These are phyloP conservation scores for Xanthorhoe designata DNA, from an alignment of 2,888 invertebrate genomes.

Conservation along the genomic window DNA sequence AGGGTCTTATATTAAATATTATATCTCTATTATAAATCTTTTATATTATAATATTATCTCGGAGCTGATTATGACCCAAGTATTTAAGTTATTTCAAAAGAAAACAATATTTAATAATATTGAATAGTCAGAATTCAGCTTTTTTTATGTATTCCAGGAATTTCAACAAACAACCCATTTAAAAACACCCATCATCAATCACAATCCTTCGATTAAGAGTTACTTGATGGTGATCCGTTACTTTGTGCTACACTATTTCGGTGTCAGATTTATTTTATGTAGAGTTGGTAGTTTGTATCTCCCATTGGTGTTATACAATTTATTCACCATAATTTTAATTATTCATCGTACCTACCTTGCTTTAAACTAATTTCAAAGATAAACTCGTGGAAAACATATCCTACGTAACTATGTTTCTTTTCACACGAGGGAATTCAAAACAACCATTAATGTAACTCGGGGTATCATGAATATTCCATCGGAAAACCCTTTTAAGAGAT, in stretches of 20 bases:
- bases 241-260: constrained; percentile 8
- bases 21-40: no score
- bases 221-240: constrained; percentile 19
- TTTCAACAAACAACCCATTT: constrained; percentile 2
- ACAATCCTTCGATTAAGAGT: constrained; percentile 7
- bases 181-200: constrained; percentile 18
- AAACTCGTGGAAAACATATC: constrained; percentile 56
- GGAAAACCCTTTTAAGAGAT: constrained; percentile 71
- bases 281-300: constrained; percentile 8
- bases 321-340: constrained; percentile 41
- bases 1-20: no score
- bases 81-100: no score
- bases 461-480: constrained; percentile 75
- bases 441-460: constrained; percentile 73
- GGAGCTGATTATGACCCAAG: no score
- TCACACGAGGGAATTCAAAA: constrained; percentile 72
- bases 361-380: constrained; percentile 57
- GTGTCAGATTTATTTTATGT: constrained; percentile 1
- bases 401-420: constrained; percentile 60
- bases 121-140: no score
- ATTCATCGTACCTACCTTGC: constrained; percentile 48
- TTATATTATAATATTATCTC: neutral
- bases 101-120: no score
- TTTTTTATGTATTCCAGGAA: neutral
- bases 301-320: constrained; percentile 20